Percentiles rank a stretch among this genome's conserved stretches.
Evolutionary conservation across 2,797 vertebrate species (phyloP).

Genomic region (Manis crassicaudata): DNA sequence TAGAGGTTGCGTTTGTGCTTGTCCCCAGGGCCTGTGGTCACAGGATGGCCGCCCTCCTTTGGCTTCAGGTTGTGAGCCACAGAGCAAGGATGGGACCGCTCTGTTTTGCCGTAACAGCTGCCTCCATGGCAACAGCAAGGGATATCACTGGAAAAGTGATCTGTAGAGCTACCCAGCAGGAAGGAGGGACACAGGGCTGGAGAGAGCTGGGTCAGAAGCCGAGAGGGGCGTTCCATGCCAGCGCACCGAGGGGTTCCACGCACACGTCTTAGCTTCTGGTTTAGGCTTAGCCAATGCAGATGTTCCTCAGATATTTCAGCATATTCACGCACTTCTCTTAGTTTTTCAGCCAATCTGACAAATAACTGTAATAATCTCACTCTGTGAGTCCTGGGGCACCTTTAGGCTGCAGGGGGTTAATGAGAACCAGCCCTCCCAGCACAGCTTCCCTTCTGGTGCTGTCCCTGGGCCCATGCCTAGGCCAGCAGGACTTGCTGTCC

Average conservation of each 20-base stretch:
- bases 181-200: not conserved
- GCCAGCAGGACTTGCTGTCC: conserved; percentile 42
- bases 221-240: not conserved
- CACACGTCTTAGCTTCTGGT: not conserved
- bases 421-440: not conserved
- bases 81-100: not conserved
- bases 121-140: conserved; percentile 63
- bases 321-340: not conserved
- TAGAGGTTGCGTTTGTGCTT: not conserved
- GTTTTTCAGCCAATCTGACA: conserved; percentile 42
- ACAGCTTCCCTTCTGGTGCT: not conserved
- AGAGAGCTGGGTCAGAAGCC: not conserved
- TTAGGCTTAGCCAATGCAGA: conserved; percentile 50
- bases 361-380: not conserved
- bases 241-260: not conserved
- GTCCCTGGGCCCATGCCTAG: not conserved
- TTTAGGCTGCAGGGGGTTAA: conserved; percentile 29
- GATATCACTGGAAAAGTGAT: conserved; percentile 61
- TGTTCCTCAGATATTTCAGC: conserved; percentile 34
- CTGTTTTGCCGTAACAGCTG: conserved; percentile 70
- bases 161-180: not conserved
- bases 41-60: not conserved
- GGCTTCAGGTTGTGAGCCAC: not conserved
- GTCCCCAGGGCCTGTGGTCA: conserved; percentile 21
- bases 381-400: not conserved